Evolutionary conservation across 1,140 invertebrate species (phyloP).

Genomic region (Phymorhynchus buccinoides): DNA sequence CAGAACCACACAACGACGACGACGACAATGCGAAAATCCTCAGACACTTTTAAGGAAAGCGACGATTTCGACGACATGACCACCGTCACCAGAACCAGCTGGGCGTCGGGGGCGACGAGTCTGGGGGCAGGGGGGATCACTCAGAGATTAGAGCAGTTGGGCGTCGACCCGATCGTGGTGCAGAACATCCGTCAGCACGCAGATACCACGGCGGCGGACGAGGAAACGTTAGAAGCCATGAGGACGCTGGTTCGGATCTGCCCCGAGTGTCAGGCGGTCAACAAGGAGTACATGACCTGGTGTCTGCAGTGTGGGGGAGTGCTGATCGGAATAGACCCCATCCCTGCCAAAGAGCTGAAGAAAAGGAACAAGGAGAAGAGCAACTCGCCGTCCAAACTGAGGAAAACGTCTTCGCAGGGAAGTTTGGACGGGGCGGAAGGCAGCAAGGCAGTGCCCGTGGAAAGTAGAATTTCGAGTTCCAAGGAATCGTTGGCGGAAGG

Average conservation of each 20-base stretch:
- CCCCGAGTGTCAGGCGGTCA: constrained; percentile 63
- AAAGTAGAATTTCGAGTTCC: neutral
- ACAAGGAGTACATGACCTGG: constrained; percentile 68
- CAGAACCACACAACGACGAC: constrained; percentile 51
- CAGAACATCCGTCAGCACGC: constrained; percentile 29
- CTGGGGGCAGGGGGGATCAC: constrained; percentile 64
- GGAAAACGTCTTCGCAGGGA: neutral
- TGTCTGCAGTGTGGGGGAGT: constrained; percentile 67
- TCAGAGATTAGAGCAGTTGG: constrained; percentile 59
- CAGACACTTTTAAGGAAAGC: neutral
- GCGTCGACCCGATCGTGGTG: constrained; percentile 49
- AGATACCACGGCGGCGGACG: constrained; percentile 34
- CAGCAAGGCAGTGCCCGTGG: no score
- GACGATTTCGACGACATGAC: constrained; percentile 44
- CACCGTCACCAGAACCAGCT: constrained; percentile 50
- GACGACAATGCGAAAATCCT: neutral
- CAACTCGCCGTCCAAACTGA: neutral
- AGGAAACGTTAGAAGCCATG: constrained; percentile 40
- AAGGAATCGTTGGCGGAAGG: no score
- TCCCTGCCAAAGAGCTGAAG: constrained; percentile 47
- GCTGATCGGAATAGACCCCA: constrained; percentile 64
- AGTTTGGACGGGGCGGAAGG: neutral
- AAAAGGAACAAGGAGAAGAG: constrained; percentile 22
- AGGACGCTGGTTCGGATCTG: constrained; percentile 59
- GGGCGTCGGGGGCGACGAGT: constrained; percentile 53